Evolutionary conservation across 2,797 vertebrate genomes (phyloP), one percentile per base, ranked within the genome.

Genomic region (Bucorvus abyssinicus): DNA sequence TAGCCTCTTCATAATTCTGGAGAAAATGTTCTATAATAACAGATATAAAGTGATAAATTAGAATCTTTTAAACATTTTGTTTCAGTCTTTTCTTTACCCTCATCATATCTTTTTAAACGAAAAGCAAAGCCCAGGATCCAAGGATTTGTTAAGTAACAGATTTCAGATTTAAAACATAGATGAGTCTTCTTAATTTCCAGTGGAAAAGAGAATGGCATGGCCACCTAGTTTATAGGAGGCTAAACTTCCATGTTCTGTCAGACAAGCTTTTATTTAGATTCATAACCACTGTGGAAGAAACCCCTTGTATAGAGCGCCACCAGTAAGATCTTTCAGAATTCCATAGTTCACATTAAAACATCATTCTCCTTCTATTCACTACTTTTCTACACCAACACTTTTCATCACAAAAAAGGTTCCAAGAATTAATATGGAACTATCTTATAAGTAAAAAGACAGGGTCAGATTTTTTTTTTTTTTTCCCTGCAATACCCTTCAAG

Each of bases 221-320:
- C 9, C 32, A 87, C 4, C 9, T 21, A 29, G 14, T 6, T 56
- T 68, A 53, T 18, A 69, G 90, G 32, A 45, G 14, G 4, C 6
- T 73, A 36, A 84, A 36, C 4, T 42, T 79, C 29, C 8, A 32
- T 7, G 4, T 9, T 79, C 8, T 70, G 5, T n/a, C 56, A 79
- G 40, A 59, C 4, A 59, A 70, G 11, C 5, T 12, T 38, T 59
- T 63, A 60, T n/a, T 53, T 38, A 47, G 9, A 34, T 50, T 70
- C 44, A 29, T 10, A 69, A 79, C 3, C 2, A 5, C 57, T 27
- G n/a, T 6, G 27, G 42, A 82, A 76, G 29, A 89, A 81, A 64
- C 0, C 2, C 4, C 7, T 47, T 47, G 9, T 12, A 56, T 5
- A 61, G 32, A 55, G 2, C 61, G 8, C 10, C 24, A 73, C 16